Conservation (phyloP, 2,888 invertebrate genomes). For the Cephus runcator region DNA sequence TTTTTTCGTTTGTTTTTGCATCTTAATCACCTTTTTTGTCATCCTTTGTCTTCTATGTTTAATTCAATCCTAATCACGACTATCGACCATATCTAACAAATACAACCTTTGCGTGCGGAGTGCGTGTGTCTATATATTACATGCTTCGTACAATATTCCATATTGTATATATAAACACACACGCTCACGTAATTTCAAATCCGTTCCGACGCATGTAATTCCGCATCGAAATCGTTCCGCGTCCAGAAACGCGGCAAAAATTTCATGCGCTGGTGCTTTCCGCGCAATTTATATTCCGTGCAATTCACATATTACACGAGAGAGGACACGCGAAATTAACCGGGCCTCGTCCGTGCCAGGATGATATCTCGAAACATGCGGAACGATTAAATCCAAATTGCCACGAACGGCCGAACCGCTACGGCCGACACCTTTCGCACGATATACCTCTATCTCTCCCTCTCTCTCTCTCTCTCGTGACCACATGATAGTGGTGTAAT, state of each 20-base stretch:
- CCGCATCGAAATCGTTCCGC: not conserved
- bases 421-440: slow-evolving; percentile 9
- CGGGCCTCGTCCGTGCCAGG: not conserved
- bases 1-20: slow-evolving; percentile 5
- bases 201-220: not conserved
- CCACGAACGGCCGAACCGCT: not conserved
- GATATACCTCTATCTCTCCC: slow-evolving; percentile 16
- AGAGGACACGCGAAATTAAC: not conserved
- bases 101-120: not conserved
- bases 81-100: not conserved
- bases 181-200: not conserved
- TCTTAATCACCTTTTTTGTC: not conserved
- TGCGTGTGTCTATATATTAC: not conserved
- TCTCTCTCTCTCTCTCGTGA: slow-evolving; percentile 16
- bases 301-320: not conserved
- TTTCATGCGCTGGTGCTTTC: not conserved
- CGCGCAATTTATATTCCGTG: not conserved
- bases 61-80: slow-evolving; percentile 9
- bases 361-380: not conserved
- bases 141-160: not conserved
- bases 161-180: not conserved
- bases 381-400: not conserved
- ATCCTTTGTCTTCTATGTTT: slow-evolving; percentile 5
- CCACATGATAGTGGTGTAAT: slow-evolving; percentile 7
- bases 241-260: not conserved